A percentile compares a stretch with the other conserved stretches of the same genome.
Evolutionary conservation across 23 tunicate genomes (phyloP).

Genomic region (Oikopleura vanhoeffeni): DNA sequence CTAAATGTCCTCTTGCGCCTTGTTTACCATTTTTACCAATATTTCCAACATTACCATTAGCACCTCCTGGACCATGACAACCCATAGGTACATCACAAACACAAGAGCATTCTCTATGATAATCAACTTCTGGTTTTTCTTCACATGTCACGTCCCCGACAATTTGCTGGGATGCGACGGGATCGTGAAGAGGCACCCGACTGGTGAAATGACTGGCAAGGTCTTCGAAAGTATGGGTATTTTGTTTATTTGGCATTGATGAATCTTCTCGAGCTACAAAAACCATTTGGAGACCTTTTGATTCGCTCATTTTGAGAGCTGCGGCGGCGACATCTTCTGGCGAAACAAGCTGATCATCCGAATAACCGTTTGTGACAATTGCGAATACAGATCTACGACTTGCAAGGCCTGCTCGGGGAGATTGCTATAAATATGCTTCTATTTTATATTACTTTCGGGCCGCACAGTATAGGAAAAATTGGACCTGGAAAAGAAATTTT

Average conservation of each 20-base stretch:
- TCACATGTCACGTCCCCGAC: not conserved
- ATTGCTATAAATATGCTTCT: not conserved
- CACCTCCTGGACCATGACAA: not conserved
- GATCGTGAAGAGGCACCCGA: not conserved
- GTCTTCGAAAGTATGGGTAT: not conserved
- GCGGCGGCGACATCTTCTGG: not conserved
- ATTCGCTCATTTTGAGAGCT: not conserved
- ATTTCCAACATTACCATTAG: not conserved
- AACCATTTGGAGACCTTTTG: not conserved
- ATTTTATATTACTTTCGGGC: no score
- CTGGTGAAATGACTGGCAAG: not conserved
- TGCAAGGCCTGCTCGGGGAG: not conserved
- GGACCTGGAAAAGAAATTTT: no score
- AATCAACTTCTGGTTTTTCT: not conserved
- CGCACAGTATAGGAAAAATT: no score
- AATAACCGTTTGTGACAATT: slow-evolving; percentile 13
- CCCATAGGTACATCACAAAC: slow-evolving; percentile 10
- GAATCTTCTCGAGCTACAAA: slow-evolving; percentile 16
- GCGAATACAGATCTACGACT: not conserved
- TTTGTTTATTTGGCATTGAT: slow-evolving; percentile 16
- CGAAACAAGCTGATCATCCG: not conserved
- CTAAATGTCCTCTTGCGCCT: not conserved
- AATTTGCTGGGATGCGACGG: not conserved
- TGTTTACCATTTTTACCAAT: not conserved
- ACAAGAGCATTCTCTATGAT: not conserved